A percentile compares a stretch with the other conserved stretches of the same genome.
Evolutionary conservation across 2,797 vertebrate species (phyloP).

Genomic region (Varecia variegata): DNA sequence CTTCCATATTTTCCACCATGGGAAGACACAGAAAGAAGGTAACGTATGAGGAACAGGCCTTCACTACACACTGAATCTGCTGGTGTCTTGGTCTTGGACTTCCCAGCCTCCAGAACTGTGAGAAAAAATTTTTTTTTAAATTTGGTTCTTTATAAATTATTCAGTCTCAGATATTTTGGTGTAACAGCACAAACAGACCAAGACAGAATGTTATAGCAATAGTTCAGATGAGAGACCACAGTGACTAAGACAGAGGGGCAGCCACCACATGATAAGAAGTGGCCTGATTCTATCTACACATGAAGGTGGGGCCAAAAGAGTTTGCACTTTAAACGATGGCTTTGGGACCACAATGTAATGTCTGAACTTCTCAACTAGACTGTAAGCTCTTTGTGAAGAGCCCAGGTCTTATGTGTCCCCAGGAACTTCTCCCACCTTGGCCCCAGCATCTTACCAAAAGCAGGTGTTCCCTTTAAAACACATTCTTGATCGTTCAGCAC

Average conservation of each 20-base stretch:
- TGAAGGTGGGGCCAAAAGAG: not conserved
- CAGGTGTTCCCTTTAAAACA: not conserved
- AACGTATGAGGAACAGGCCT: not conserved
- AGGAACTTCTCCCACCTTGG: not conserved
- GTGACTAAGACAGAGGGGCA: not conserved
- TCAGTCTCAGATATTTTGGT: not conserved
- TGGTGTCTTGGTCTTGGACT: not conserved
- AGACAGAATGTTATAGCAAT: not conserved
- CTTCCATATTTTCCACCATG: not conserved
- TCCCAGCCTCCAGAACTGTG: not conserved
- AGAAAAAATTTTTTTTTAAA: too few relatives aligned
- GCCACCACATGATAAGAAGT: not conserved
- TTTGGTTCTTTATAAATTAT: not conserved
- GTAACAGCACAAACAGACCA: not conserved
- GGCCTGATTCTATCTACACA: rapidly evolving
- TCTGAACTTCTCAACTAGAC: not conserved
- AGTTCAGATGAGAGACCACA: rapidly evolving
- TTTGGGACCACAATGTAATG: not conserved
- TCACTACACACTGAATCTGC: not conserved
- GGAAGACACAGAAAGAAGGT: not conserved
- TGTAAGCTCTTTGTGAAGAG: not conserved
- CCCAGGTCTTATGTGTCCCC: not conserved
- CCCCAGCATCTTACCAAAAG: not conserved
- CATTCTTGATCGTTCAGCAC: not conserved
- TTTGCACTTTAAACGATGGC: not conserved